These are phyloP conservation scores for Cataglyphis livida DNA, from an alignment of 2,888 invertebrate species.

Conservation along the genomic window DNA sequence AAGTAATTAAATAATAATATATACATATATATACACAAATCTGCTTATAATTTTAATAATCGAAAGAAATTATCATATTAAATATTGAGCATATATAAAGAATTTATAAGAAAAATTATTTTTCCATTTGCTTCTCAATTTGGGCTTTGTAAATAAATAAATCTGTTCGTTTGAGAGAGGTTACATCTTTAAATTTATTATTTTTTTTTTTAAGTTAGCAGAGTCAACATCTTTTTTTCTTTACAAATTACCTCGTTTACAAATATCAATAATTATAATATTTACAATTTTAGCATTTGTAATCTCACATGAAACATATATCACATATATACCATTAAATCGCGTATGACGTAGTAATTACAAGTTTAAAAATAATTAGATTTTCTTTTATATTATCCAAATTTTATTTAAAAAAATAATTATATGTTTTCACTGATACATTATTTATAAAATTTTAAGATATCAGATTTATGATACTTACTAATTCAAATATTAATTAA, in stretches of 20 bases:
- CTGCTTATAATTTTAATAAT: background rate
- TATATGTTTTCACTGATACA: slow-evolving; percentile 6
- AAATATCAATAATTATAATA: slow-evolving; percentile 12
- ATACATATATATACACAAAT: background rate
- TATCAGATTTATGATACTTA: background rate
- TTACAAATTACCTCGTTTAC: background rate
- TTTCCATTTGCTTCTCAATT: background rate
- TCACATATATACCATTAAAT: background rate
- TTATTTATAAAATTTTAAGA: background rate
- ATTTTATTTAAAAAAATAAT: background rate
- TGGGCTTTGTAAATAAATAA: slow-evolving; percentile 17
- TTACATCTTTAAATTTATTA: slow-evolving; percentile 26
- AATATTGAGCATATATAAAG: background rate
- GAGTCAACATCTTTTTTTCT: background rate
- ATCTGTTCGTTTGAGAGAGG: slow-evolving; percentile 14
- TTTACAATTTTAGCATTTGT: slow-evolving; percentile 8
- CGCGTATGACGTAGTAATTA: background rate
- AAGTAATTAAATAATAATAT: slow-evolving; percentile 10
- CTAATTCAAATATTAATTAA: slow-evolving; percentile 1
- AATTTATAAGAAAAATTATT: background rate
- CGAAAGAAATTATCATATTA: background rate
- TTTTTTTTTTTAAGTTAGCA: slow-evolving; percentile 15
- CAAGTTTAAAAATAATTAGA: background rate
- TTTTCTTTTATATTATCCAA: background rate
- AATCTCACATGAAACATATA: background rate